Evolutionary conservation across 1,140 invertebrate genomes (phyloP), one percentile per base, ranked within the genome.

Genomic region (Cepaea nemoralis): DNA sequence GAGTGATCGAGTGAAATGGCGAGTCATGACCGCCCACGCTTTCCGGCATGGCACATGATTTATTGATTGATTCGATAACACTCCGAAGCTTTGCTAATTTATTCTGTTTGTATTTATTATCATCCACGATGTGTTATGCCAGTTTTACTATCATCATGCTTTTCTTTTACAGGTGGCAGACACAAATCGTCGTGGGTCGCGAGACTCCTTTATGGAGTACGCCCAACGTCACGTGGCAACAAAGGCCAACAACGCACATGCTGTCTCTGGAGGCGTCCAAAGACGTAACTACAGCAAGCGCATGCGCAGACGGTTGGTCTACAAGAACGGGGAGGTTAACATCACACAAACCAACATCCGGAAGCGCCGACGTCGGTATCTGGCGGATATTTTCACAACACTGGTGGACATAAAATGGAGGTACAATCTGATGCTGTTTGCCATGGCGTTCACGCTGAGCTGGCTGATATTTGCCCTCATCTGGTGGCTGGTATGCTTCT

Each of bases 271-370:
- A 84, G 79, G 84, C 45, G 80, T 83, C 16, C 70, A 82, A 19
- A 74, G 86, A 22, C 78, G 88, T n/a, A 84, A n/a, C n/a, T 87
- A 87, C 82, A 90, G 88, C 45, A 91, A 90, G 77, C 89, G 88
- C 22, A 87, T 89, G 86, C 83, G 90, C 37, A 78, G 90, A 63
- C 80, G 91, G 33, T 82, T 98, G 66, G 95, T 98, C 66, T 96
- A 97, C 92, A 98, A 98, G 92, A 96, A 97, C 92, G 97, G 97
- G 71, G 96, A 97, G 88, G 97, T 96, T 90, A 98, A 98, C 92
- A 95, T 98, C 48, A 95, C 96, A 75, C 96, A 97, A 92, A 95
- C 95, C 85, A 97, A 97, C 92, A 96, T 98, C 84, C 95, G 96
- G 73, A 98, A 97, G 92, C 92, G 96, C 39, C 74, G 85, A 40